Evolutionary conservation across 2,113 vertebrate species (phyloP), one percentile per base, ranked within the genome.

Genomic region (Paralichthys olivaceus): DNA sequence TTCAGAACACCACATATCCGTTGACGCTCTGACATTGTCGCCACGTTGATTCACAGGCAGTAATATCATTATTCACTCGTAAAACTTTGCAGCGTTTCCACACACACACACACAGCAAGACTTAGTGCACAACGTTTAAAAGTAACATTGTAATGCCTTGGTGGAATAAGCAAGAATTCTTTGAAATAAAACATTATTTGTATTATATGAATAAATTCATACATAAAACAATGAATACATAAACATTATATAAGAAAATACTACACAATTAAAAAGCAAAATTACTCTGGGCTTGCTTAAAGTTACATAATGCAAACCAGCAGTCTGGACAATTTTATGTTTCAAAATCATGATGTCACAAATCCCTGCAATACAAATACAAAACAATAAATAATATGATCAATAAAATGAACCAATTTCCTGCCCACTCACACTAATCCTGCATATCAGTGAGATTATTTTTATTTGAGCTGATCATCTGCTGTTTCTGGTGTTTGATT

Each of bases 81-180:
- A 59, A 81, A 87, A 90, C 83, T 87, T 90, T 65, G 19, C 7
- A 54, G 22, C 20, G 66, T 82, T 84, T 67, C 0, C 57, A 63
- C 34, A 78, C 58, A 69, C 57, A 23, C 8, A 29, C 34, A 13
- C 34, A 5, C 26, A 28, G 8, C 4, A 28, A 43, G 40, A 43
- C 40, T 43, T 15, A 13, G 40, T 43, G 40, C 14, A 34, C 55
- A 53, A 34, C 47, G 19, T 51, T 7, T 17, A 51, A 51, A 19
- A 49, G 17, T 49, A 19, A 49, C 45, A 20, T 49, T 49, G 15
- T 34, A 34, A 34, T 34, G 32, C 32, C 32, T 34, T 34, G 14
- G 45, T 15, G 15, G 19, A 49, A 49, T 17, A 15, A 49, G 17
- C 6, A 5, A 49, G 45, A 5, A 20, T 14, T 45, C 45, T 49